These are phyloP conservation scores for Pheucticus melanocephalus DNA, from an alignment of 2,113 vertebrate genomes.

Conservation along the genomic window DNA sequence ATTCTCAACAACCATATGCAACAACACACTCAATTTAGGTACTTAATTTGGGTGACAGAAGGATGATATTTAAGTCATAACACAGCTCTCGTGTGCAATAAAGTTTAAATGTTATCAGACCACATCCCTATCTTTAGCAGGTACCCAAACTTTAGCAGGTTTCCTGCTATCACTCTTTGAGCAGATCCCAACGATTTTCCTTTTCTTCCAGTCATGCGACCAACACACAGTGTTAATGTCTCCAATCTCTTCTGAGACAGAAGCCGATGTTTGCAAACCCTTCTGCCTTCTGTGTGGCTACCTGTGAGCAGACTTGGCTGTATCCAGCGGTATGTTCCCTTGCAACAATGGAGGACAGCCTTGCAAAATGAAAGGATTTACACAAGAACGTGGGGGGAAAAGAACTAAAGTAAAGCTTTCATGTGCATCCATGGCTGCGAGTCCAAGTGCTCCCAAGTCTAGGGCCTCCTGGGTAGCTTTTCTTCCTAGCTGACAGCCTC, in stretches of 20 bases:
- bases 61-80: not conserved
- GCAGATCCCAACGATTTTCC: not conserved
- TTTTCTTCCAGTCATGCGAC: not conserved
- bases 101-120: not conserved
- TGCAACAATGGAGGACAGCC: not conserved
- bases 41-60: not conserved
- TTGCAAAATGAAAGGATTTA: not conserved
- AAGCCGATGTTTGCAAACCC: not conserved
- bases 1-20: not conserved
- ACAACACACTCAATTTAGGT: not conserved
- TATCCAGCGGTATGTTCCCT: not conserved
- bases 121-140: not conserved
- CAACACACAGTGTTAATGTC: not conserved
- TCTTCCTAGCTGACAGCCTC: not conserved
- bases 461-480: not conserved
- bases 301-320: accelerated
- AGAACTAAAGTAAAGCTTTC: not conserved
- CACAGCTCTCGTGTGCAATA: accelerated
- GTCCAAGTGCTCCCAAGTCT: too few species aligned
- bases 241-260: not conserved
- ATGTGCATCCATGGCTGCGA: not conserved
- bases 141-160: not conserved
- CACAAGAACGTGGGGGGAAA: accelerated
- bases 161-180: not conserved
- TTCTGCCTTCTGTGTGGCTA: not conserved